phyloP scores from a whole-genome alignment of 2,797 vertebrate species.

The Eulemur rubriventer region DNA sequence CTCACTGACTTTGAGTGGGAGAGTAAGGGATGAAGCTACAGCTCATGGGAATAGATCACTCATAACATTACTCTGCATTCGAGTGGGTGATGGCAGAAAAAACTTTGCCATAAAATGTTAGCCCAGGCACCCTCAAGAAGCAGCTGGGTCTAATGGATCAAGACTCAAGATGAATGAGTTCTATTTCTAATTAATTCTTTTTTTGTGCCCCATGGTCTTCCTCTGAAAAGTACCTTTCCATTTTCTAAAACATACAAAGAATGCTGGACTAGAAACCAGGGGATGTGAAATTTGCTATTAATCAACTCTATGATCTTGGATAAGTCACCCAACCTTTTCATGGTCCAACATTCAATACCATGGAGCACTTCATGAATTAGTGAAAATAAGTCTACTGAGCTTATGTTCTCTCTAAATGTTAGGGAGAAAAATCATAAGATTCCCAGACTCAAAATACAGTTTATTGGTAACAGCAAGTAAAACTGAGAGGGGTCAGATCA shows the following conservation, averaged over 20 bases:
- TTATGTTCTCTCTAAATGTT: conserved; percentile 1
- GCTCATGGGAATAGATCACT: background rate
- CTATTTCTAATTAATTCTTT: background rate
- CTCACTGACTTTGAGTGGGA: background rate
- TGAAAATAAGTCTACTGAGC: background rate
- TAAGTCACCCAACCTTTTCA: background rate
- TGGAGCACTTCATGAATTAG: background rate
- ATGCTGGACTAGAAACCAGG: background rate
- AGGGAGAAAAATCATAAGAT: background rate
- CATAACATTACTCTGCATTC: background rate
- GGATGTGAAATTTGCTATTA: background rate
- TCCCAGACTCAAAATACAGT: background rate
- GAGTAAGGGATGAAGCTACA: background rate
- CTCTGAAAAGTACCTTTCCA: background rate
- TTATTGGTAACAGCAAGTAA: background rate
- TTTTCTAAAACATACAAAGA: background rate
- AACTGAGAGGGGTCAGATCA: background rate
- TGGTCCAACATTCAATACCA: background rate
- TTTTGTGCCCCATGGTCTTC: background rate
- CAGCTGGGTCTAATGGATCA: background rate
- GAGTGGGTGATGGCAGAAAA: background rate
- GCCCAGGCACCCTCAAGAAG: background rate
- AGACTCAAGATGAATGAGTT: background rate
- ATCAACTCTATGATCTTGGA: background rate
- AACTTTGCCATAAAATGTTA: background rate